Percentiles rank a stretch among this genome's conserved stretches.
phyloP scores from a whole-genome alignment of 2,888 invertebrate species.

The Erpobdella octoculata region DNA sequence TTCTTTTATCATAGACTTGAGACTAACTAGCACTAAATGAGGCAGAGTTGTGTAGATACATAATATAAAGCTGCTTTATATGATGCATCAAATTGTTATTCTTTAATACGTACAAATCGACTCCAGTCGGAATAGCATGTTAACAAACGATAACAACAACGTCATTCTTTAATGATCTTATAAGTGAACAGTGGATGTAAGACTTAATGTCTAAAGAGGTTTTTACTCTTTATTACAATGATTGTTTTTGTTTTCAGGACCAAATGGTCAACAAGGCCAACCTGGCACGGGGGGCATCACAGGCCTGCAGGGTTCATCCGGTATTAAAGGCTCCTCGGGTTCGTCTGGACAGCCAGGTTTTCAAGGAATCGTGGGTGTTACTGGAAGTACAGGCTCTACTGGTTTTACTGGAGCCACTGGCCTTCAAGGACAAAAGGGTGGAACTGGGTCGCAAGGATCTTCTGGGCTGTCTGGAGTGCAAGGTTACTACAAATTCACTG shows the following conservation, averaged over 20 bases:
- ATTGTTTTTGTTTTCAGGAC: neutral
- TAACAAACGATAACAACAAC: too few species aligned
- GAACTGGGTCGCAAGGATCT: conserved; percentile 23
- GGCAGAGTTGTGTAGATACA: too few species aligned
- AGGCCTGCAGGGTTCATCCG: conserved; percentile 11
- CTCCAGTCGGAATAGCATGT: too few species aligned
- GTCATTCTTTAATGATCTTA: too few species aligned
- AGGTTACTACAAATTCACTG: conserved; percentile 45
- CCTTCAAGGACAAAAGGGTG: conserved; percentile 28
- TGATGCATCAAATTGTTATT: too few species aligned
- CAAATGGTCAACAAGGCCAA: conserved; percentile 16
- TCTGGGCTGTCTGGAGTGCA: conserved; percentile 45
- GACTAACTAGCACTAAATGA: too few species aligned
- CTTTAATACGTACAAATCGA: too few species aligned
- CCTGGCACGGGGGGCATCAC: conserved; percentile 20
- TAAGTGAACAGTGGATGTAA: too few species aligned
- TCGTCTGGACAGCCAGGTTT: conserved; percentile 27
- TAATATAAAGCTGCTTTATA: too few species aligned
- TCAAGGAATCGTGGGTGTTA: conserved; percentile 3
- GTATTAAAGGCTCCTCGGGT: conserved; percentile 22
- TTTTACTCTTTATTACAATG: neutral
- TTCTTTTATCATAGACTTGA: too few species aligned
- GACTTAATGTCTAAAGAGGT: too few species aligned
- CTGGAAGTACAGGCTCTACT: conserved; percentile 36
- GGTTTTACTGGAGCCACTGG: conserved; percentile 30